Percentiles rank a stretch among this genome's conserved stretches.
These are phyloP conservation scores for Delphinus delphis DNA, from an alignment of 2,113 vertebrate species.

Conservation along the genomic window DNA sequence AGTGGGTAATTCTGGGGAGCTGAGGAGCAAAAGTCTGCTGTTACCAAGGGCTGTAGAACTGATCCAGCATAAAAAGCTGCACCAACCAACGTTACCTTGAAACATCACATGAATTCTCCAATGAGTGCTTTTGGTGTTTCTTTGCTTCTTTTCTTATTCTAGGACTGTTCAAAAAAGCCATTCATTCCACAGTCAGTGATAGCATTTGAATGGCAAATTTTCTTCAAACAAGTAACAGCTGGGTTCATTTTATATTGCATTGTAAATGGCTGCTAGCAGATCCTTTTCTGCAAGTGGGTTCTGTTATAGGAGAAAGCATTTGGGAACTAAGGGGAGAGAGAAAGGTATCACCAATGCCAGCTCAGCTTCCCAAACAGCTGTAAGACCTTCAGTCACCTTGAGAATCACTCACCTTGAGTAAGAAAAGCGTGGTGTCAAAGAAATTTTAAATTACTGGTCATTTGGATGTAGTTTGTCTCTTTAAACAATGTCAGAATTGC, in stretches of 20 bases:
- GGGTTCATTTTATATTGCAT: slow-evolving; percentile 35
- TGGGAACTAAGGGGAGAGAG: background rate
- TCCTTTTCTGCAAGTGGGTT: background rate
- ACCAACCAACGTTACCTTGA: background rate
- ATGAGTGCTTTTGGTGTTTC: background rate
- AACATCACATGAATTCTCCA: background rate
- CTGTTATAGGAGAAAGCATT: background rate
- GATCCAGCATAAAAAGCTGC: background rate
- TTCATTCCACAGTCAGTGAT: background rate
- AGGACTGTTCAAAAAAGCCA: background rate
- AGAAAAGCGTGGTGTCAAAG: background rate
- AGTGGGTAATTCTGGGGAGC: background rate
- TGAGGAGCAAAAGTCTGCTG: background rate
- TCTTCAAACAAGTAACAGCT: background rate
- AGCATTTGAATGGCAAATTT: slow-evolving; percentile 32
- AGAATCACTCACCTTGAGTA: background rate
- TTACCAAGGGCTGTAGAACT: background rate
- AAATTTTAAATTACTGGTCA: background rate
- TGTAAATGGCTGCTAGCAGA: background rate
- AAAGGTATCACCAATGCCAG: background rate
- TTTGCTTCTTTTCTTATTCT: background rate
- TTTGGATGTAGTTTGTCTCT: background rate
- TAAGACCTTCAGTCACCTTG: background rate
- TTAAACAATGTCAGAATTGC: background rate
- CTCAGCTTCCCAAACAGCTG: background rate